phyloP scores from a whole-genome alignment of 2,797 vertebrate species.

The Alectoris magna region DNA sequence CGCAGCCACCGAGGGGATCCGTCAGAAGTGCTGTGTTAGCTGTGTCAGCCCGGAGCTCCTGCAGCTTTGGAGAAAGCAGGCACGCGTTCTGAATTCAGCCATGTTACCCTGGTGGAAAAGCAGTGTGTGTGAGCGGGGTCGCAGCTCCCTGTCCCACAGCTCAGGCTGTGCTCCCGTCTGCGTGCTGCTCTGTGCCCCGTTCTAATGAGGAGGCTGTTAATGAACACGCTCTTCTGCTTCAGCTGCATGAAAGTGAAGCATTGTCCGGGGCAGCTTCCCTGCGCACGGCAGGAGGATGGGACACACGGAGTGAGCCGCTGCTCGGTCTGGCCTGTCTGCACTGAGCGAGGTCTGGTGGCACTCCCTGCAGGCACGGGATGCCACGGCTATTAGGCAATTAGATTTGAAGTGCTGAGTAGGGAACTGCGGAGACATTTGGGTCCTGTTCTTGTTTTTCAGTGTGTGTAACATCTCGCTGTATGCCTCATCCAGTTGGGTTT shows the following conservation, averaged over 20 bases:
- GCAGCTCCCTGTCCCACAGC: background rate
- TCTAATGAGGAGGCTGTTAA: slow-evolving; percentile 48
- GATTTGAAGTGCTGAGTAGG: background rate
- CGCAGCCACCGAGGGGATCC: background rate
- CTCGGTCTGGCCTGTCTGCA: background rate
- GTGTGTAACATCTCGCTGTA: background rate
- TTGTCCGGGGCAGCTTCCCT: slow-evolving; percentile 1
- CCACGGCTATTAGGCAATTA: background rate
- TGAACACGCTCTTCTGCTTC: slow-evolving; percentile 41
- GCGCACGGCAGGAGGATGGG: background rate
- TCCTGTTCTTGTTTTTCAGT: background rate
- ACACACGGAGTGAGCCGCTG: background rate
- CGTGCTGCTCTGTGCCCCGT: background rate
- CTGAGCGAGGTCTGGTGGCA: background rate
- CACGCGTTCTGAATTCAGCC: background rate
- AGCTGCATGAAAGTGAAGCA: slow-evolving; percentile 32
- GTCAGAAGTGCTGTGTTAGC: background rate
- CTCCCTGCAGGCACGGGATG: background rate
- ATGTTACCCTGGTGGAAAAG: background rate
- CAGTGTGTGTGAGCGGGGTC: background rate
- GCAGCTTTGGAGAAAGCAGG: background rate
- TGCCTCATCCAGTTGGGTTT: background rate
- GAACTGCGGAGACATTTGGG: background rate
- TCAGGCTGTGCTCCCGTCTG: background rate
- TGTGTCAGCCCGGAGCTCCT: background rate